Evolutionary conservation across 2,113 vertebrate genomes (phyloP).

Genomic region (Crypturellus undulatus): DNA sequence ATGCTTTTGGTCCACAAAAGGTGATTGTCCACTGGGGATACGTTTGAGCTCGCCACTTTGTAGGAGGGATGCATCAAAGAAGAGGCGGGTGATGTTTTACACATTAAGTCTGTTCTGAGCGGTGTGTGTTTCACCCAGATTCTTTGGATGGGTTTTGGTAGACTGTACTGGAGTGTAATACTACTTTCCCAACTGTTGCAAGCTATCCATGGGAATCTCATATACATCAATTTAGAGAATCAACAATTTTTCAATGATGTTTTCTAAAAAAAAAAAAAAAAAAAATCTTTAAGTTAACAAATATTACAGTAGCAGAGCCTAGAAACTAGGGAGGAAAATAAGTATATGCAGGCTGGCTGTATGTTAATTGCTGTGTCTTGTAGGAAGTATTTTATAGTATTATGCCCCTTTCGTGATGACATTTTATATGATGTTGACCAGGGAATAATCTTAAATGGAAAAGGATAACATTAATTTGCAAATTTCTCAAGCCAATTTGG

Average conservation of each 20-base stretch:
- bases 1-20: constrained; percentile 26
- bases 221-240: neutral
- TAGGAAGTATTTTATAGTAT: neutral
- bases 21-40: neutral
- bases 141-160: neutral
- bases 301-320: neutral
- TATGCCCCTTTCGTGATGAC: neutral
- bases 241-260: neutral
- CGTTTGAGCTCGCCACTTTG: neutral
- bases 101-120: neutral
- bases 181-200: neutral
- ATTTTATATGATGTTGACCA: neutral
- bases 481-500: neutral
- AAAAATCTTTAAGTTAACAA: too few relatives aligned
- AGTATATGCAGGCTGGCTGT: neutral
- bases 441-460: neutral
- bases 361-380: neutral
- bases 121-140: neutral
- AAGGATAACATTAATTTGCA: neutral
- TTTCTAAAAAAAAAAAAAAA: neutral
- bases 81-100: neutral
- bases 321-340: neutral
- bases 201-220: neutral
- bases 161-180: neutral
- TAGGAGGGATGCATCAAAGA: neutral